Evolutionary conservation across 2,113 vertebrate species (phyloP).

Genomic region (Saiga tatarica): DNA sequence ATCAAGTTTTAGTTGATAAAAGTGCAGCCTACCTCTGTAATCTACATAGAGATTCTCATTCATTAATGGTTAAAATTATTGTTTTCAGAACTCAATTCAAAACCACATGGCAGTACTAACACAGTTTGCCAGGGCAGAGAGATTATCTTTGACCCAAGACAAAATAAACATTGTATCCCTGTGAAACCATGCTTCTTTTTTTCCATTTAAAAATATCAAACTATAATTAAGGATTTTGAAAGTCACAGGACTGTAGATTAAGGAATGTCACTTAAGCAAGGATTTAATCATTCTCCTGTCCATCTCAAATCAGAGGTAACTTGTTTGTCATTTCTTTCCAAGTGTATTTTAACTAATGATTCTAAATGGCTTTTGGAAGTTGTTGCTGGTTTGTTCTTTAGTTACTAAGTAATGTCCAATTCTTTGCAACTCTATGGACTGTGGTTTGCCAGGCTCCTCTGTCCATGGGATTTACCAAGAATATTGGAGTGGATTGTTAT

Average conservation of each 20-base stretch:
- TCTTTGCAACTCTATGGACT: background rate
- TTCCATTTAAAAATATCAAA: background rate
- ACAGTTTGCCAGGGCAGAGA: background rate
- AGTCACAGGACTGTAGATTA: background rate
- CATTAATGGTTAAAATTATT: background rate
- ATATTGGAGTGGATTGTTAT: background rate
- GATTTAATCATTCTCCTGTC: background rate
- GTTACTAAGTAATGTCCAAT: background rate
- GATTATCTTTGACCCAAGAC: background rate
- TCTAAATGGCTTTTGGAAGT: background rate
- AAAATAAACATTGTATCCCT: background rate
- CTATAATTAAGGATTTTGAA: background rate
- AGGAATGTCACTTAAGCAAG: background rate
- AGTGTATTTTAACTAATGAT: background rate
- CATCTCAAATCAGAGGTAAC: background rate
- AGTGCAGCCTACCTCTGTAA: background rate
- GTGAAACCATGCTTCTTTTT: background rate
- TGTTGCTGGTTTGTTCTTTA: background rate
- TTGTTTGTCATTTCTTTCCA: background rate
- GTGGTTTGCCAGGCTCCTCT: background rate
- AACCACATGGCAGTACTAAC: background rate
- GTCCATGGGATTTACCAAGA: background rate
- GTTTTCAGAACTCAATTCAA: background rate
- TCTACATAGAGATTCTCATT: background rate
- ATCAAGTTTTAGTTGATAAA: background rate